These are phyloP conservation scores for Gallinago paraguaiae DNA, from an alignment of 2,113 vertebrate species.

Conservation along the genomic window DNA sequence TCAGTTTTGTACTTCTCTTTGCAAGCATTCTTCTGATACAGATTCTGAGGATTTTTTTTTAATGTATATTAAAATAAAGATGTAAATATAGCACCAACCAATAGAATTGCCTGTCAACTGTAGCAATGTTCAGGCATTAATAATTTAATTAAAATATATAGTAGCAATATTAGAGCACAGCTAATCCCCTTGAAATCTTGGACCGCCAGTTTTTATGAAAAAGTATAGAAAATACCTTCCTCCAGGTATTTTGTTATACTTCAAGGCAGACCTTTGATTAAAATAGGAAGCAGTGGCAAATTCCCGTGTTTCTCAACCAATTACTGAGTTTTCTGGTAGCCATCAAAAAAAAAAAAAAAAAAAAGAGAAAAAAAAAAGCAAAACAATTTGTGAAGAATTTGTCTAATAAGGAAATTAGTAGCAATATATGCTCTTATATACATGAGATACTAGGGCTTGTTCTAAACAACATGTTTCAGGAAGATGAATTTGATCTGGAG, in stretches of 20 bases:
- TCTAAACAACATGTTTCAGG: neutral
- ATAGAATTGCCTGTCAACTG: neutral
- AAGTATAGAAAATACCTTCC: neutral
- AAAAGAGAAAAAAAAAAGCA: neutral
- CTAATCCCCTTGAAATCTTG: neutral
- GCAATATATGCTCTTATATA: neutral
- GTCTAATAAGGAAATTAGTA: neutral
- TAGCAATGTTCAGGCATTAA: neutral
- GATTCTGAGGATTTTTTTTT: neutral
- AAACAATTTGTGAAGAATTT: neutral
- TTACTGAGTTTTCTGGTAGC: neutral
- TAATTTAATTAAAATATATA: neutral
- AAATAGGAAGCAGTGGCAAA: neutral
- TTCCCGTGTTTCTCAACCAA: neutral
- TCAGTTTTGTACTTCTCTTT: neutral
- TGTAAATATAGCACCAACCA: neutral
- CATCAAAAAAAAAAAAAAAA: neutral
- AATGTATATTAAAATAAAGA: neutral
- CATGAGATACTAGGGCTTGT: neutral
- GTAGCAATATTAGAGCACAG: neutral
- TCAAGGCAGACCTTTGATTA: neutral
- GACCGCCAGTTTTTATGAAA: neutral
- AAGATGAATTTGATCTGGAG: neutral
- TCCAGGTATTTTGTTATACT: neutral
- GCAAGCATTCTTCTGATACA: neutral